Base-by-base conservation (phyloP, 1,140 invertebrate genomes). In the Brachionus rubens region DNA sequence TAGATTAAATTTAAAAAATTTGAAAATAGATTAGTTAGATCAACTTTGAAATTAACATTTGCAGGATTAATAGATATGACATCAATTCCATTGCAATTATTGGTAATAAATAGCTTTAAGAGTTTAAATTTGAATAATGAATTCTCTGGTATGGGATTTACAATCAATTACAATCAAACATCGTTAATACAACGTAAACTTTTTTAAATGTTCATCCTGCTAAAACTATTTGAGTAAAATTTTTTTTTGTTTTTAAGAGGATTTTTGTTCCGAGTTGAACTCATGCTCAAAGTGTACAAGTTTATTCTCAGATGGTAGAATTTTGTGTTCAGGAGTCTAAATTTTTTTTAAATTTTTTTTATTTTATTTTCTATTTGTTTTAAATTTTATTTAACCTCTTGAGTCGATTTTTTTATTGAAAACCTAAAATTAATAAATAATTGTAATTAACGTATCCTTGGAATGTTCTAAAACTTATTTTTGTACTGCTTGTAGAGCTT, bases 161-260 rank as follows among this genome's bases (percentile, higher is more conserved):
- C 30, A 19, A 59, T 59, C 3, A 40, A 7, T 33, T 36, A 36
- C n/a, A 59, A 36, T 19, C n/a, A 36, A 19, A 28, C 19, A 19
- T 59, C 54, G 33, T 9, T 59, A 19, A 36, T 59, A 16, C 28
- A 59, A 36, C 54, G 54, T 59, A 59, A 59, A n/a, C n/a, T 41
- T 9, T 19, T 59, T 2, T n/a, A 16, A 16, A 6, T 48, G 7
- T 16, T 48, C 16, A 16, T n/a, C 1, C 7, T n/a, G n/a, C n/a
- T n/a, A n/a, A n/a, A n/a, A n/a, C n/a, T n/a, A n/a, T n/a, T n/a
- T n/a, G n/a, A n/a, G n/a, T n/a, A 24, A 1, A 12, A 10, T 19
- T 59, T 21, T 59, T 59, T 59, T 33, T 36, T 30, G 30, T 40
- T 59, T n/a, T n/a, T 6, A 36, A 59, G 54, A 59, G n/a, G 36